Conservation (phyloP, 2,113 vertebrate genomes). For the Vireo altiloquus region DNA sequence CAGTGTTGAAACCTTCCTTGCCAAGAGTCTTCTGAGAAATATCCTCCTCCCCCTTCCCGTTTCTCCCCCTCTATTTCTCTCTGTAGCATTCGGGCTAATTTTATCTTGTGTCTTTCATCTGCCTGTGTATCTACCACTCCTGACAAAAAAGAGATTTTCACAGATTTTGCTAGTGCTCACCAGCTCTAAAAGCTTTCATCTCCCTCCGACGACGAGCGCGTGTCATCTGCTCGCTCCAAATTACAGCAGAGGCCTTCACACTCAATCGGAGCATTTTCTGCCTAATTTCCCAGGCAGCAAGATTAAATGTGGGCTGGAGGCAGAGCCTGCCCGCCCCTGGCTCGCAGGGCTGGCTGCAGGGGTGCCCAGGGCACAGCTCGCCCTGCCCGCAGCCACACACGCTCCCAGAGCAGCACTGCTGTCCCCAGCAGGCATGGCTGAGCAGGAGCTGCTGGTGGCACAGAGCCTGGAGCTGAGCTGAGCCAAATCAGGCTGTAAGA, state of each 20-base stretch:
- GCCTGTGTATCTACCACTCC: slow-evolving; percentile 41
- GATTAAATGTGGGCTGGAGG: slow-evolving; percentile 36
- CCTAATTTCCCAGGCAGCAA: slow-evolving; percentile 62
- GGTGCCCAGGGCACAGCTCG: background rate
- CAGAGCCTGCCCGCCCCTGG: background rate
- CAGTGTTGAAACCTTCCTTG: background rate
- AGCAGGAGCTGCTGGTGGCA: background rate
- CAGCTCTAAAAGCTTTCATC: slow-evolving; percentile 68
- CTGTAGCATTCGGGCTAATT: slow-evolving; percentile 41
- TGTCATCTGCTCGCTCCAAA: slow-evolving; percentile 62
- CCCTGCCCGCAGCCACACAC: accelerated
- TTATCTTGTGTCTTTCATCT: slow-evolving; percentile 68
- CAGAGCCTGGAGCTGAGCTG: background rate
- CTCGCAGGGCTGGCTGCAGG: background rate
- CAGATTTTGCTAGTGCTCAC: slow-evolving; percentile 59
- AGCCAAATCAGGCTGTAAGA: background rate
- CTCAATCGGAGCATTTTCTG: slow-evolving; percentile 60
- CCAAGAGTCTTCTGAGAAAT: background rate
- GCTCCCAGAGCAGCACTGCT: accelerated
- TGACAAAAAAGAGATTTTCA: slow-evolving; percentile 60
- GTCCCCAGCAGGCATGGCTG: background rate
- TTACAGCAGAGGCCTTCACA: slow-evolving; percentile 53
- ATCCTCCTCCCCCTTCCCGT: background rate
- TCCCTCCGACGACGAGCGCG: background rate
- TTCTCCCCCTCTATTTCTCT: background rate